Evolutionary conservation across 2,113 vertebrate species (phyloP), one percentile per base, ranked within the genome.

Genomic region (Chlamydotis undulata): DNA sequence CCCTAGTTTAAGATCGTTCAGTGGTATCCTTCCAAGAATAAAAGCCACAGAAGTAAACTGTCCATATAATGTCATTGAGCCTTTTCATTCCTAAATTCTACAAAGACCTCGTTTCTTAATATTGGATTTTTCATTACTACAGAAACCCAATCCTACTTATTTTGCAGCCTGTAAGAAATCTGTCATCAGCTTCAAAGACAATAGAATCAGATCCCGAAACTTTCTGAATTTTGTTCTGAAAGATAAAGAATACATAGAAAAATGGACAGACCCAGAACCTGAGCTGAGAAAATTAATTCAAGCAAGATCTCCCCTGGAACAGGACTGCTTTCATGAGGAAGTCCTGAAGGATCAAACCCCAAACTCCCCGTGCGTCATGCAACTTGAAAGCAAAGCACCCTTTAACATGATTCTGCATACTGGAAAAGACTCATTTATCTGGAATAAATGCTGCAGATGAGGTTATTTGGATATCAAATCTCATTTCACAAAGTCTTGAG

Each of bases 101-200:
- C 43, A 70, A 92, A 93, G 86, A 87, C 64, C 12, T 37, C 59
- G 61, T 50, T 93, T 89, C 76, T 93, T 67, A 82, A 82, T 33
- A 69, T 1, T 69, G 67, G 50, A 47, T 65, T 89, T 93, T 89
- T 65, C 45, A 52, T 73, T 73, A 71, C 57, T 87, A 84, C 60
- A 87, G 95, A 96, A 94, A 41, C 35, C n/a, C 83, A 87, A 57
- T 71, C 37, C 86, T 89, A 35, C 50, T 87, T 81, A 68, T 93
- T 91, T 84, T 63, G 69, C 83, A 65, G 83, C 28, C 86, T 73
- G 37, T 53, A 87, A 76, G 74, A 93, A 91, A 92, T 50, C 67
- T 82, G 61, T 68, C 57, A 76, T 47, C 33, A 60, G 17, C 77
- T 91, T 96, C 89, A 93, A 95, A 91, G 47, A 81, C 63, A 87